Conservation (phyloP, 2,888 invertebrate genomes). For the Apomyelois bistriatella region DNA sequence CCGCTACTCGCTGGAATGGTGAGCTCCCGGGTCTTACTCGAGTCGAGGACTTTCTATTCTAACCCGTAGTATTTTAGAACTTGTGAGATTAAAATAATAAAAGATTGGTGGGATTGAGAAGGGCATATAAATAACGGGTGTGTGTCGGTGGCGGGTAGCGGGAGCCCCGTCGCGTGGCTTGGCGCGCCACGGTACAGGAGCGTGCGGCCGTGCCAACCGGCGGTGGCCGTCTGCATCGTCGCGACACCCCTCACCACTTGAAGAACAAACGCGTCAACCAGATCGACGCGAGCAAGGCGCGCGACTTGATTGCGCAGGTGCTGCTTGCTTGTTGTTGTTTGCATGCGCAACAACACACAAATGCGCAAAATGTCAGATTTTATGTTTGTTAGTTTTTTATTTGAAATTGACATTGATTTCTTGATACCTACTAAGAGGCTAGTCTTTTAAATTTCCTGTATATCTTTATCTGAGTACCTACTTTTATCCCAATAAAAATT, state of each 20-base stretch:
- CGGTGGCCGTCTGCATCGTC: constrained; percentile 87
- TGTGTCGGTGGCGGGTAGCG: constrained; percentile 43
- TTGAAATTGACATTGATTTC: too few species aligned
- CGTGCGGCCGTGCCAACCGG: constrained; percentile 59
- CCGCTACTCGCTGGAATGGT: too few species aligned
- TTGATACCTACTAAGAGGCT: too few species aligned
- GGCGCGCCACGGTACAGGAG: constrained; percentile 69
- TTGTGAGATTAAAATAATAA: not conserved
- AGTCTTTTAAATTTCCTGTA: too few species aligned
- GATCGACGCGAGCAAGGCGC: constrained; percentile 65
- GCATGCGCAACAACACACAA: too few species aligned
- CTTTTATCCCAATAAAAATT: too few species aligned
- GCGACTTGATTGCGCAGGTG: constrained; percentile 73
- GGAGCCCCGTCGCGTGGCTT: constrained; percentile 72
- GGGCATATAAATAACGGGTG: constrained; percentile 2
- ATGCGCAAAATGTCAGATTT: constrained; percentile 1
- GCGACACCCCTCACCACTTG: constrained; percentile 99
- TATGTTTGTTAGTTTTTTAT: too few species aligned
- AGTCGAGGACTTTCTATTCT: too few species aligned
- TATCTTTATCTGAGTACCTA: too few species aligned
- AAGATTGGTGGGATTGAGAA: not conserved
- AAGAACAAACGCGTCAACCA: constrained; percentile 95
- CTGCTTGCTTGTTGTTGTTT: constrained; percentile 18
- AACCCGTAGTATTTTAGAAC: too few species aligned
- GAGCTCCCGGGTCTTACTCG: too few species aligned